Conservation (phyloP, 2,113 vertebrate genomes). For the Catagonus wagneri region DNA sequence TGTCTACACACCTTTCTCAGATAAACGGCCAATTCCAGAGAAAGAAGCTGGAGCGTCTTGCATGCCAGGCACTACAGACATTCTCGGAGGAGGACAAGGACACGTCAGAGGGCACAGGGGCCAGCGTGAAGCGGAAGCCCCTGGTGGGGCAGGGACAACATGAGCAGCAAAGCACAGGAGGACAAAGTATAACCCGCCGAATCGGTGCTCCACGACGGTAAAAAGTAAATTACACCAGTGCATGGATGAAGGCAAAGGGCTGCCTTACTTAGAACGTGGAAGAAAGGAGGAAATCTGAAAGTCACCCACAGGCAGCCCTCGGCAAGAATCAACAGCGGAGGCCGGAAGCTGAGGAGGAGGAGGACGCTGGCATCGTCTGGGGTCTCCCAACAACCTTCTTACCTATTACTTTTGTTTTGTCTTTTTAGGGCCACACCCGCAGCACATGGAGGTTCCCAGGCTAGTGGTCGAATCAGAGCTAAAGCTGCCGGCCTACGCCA, state of each 20-base stretch:
- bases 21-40: background rate
- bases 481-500: too few species aligned
- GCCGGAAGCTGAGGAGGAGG: too few species aligned
- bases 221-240: background rate
- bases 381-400: too few species aligned
- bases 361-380: too few species aligned
- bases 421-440: too few species aligned
- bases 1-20: background rate
- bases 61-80: background rate
- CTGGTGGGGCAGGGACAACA: too few species aligned
- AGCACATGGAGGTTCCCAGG: too few species aligned
- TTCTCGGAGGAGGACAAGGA: background rate
- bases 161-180: background rate
- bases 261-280: background rate
- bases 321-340: rapidly evolving
- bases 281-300: rapidly evolving
- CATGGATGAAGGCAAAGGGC: background rate
- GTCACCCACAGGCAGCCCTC: rapidly evolving
- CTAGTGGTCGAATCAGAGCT: too few species aligned
- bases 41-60: background rate
- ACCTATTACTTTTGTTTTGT: too few species aligned
- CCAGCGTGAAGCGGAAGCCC: background rate
- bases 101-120: background rate
- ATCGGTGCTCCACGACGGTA: too few species aligned
- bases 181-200: background rate